These are phyloP conservation scores for Euura saliciscinereae DNA, from an alignment of 1,140 invertebrate species.

Conservation along the genomic window DNA sequence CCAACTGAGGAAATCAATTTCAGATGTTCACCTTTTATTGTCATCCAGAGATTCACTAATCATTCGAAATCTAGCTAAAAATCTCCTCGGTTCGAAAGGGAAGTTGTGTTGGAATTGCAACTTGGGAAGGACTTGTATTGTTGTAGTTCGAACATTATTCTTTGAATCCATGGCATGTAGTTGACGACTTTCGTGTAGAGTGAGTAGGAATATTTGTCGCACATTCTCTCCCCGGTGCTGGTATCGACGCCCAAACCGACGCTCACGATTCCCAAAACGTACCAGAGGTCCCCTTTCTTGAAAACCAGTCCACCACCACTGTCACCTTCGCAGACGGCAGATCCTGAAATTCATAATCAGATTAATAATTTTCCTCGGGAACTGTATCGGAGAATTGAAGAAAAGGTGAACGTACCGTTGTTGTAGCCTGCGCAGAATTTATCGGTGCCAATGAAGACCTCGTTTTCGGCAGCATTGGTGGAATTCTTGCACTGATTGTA, in stretches of 20 bases:
- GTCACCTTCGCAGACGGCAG: constrained; percentile 54
- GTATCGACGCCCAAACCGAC: constrained; percentile 38
- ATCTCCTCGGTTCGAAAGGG: too few species aligned
- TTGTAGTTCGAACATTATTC: constrained; percentile 39
- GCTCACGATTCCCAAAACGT: constrained; percentile 53
- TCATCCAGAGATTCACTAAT: too few species aligned
- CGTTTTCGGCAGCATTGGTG: constrained; percentile 23
- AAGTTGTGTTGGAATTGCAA: constrained; percentile 24
- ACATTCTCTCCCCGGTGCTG: constrained; percentile 30
- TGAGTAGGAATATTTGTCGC: constrained; percentile 46
- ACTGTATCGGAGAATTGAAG: neutral
- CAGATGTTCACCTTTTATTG: too few species aligned
- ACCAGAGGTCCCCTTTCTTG: constrained; percentile 39
- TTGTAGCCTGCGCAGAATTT: constrained; percentile 56
- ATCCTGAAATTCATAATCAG: constrained; percentile 37
- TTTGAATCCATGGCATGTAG: constrained; percentile 50
- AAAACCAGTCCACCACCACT: constrained; percentile 55
- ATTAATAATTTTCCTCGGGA: neutral
- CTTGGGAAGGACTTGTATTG: constrained; percentile 23
- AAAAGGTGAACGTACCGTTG: constrained; percentile 42
- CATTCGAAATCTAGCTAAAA: too few species aligned
- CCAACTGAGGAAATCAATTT: too few species aligned
- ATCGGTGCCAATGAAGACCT: constrained; percentile 43
- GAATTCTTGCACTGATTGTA: constrained; percentile 33
- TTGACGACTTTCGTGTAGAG: constrained; percentile 49